phyloP scores from a whole-genome alignment of 2,888 invertebrate species.

The Adela reaumurella region DNA sequence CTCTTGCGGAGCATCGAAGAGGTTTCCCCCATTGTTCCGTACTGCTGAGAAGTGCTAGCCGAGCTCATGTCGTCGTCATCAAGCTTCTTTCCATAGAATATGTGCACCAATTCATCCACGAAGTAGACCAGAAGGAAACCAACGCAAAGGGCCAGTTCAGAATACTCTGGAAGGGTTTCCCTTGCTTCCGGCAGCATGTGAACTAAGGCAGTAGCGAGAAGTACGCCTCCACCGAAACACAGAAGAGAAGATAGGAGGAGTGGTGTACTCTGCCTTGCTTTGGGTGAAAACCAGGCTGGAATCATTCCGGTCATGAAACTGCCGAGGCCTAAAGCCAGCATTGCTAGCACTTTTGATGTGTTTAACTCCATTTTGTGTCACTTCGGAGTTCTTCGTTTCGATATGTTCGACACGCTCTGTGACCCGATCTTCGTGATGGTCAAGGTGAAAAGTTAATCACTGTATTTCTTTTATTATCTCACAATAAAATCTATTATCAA shows the following conservation, averaged over 20 bases:
- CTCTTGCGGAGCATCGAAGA: conserved; percentile 19
- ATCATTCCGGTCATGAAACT: conserved; percentile 68
- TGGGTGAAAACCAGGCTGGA: conserved; percentile 62
- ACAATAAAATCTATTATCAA: no score
- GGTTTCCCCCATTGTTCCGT: conserved; percentile 28
- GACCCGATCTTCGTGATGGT: neutral
- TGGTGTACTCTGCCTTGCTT: conserved; percentile 56
- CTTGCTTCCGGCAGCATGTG: conserved; percentile 82
- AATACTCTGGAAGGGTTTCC: conserved; percentile 52
- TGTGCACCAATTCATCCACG: conserved; percentile 69
- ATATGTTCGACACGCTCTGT: neutral
- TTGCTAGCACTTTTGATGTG: conserved; percentile 63
- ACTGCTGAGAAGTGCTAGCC: conserved; percentile 5
- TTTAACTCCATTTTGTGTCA: conserved; percentile 37
- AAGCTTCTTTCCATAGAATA: conserved; percentile 45
- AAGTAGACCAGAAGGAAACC: conserved; percentile 72
- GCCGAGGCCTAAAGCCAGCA: conserved; percentile 63
- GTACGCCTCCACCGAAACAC: conserved; percentile 78
- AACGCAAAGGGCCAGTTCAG: conserved; percentile 62
- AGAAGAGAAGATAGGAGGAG: conserved; percentile 65
- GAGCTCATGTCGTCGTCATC: conserved; percentile 10
- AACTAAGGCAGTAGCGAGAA: conserved; percentile 70
- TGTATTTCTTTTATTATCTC: no score
- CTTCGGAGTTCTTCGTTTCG: conserved; percentile 3
- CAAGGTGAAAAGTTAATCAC: conserved; percentile 1